Evolutionary conservation across 2,888 invertebrate species (phyloP).

Genomic region (Hypselothyrea guttata): DNA sequence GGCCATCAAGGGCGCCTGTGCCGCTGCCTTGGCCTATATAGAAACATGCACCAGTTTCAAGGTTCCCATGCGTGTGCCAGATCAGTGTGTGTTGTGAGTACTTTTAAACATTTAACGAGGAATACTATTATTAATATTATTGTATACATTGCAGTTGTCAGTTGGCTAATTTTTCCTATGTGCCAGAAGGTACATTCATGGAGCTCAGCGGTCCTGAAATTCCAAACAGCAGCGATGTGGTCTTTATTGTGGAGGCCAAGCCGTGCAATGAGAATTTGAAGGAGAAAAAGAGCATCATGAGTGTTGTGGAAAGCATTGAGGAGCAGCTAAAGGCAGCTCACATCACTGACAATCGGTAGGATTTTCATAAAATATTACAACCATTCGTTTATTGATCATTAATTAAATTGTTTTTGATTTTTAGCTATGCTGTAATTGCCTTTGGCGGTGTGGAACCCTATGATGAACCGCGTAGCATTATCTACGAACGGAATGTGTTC

Average conservation of each 20-base stretch:
- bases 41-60: constrained; percentile 89
- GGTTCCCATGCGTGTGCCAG: constrained; percentile 90
- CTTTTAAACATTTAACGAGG: background rate
- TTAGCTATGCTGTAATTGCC: constrained; percentile 90
- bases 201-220: constrained; percentile 85
- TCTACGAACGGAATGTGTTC: constrained; percentile 88
- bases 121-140: background rate
- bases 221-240: constrained; percentile 90
- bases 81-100: constrained; percentile 89
- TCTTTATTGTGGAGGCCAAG: constrained; percentile 94
- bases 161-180: constrained; percentile 86
- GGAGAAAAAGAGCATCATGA: constrained; percentile 87
- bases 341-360: constrained; percentile 87
- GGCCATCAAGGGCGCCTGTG: constrained; percentile 85
- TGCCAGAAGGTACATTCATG: constrained; percentile 90
- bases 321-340: constrained; percentile 87
- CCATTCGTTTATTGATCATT: background rate
- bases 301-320: constrained; percentile 86
- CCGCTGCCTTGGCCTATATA: constrained; percentile 91
- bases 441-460: constrained; percentile 92
- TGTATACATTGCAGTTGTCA: constrained; percentile 86
- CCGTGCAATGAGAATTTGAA: constrained; percentile 89
- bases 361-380: background rate
- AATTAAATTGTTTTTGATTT: background rate
- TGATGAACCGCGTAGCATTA: constrained; percentile 88